Evolutionary conservation across 2,113 vertebrate species (phyloP), one percentile per base, ranked within the genome.

Genomic region (Cynocephalus volans): DNA sequence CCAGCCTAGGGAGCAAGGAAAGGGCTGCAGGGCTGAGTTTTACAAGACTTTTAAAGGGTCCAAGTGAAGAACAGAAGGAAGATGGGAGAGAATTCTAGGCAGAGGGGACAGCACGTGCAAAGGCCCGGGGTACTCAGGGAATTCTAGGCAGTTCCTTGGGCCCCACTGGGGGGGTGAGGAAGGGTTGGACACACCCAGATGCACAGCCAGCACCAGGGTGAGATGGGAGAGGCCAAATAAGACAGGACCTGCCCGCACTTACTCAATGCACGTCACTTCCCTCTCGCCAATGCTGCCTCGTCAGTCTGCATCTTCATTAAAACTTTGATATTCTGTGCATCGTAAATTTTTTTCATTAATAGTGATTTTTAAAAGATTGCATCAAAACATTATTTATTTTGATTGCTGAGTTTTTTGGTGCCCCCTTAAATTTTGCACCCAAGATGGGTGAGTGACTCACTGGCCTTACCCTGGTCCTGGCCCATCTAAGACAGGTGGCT

Each of bases 291-390:
- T 8, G 17, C 36, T 64, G 56, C 31, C 36, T 41, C 24, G 28
- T 45, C 3, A 3, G 45, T 28, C 50, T 41, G 94, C 2, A 3
- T 17, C 64, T 70, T 76, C 8, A 5, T 60, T 87, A 65, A n/a
- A 76, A 36, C 72, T 19, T 80, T 82, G 48, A 84, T 70, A 84
- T 70, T 96, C 36, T 62, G 54, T 31, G 76, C 69, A 76, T 36
- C 15, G 19, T 9, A 6, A 7, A 41, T 26, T 72, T 83, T 84
- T 95, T 14, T 33, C 67, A 62, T 88, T 82, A 21, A 36, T 83
- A 93, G 60, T 64, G 5, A 58, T 64, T 67, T 90, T 73, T 8
- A 52, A 89, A 50, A 65, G 62, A 48, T 33, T 70, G 15, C 23
- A 62, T 36, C 88, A 72, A 87, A 65, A n/a, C 50, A 65, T 65